These are phyloP conservation scores for Crenichthys baileyi DNA, from an alignment of 2,797 vertebrate genomes.

Conservation along the genomic window DNA sequence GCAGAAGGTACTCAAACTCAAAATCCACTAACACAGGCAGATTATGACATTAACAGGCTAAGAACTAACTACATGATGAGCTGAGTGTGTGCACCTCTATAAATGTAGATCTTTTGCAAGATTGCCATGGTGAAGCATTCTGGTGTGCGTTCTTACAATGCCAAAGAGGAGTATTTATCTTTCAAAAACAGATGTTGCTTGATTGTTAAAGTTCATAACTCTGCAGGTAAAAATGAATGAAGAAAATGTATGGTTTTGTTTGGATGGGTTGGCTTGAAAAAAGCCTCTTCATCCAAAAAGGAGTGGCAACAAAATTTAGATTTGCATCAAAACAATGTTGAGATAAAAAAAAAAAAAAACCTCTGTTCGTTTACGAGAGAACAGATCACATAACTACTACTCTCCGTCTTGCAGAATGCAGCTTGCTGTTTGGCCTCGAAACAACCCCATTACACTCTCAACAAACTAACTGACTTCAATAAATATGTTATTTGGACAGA, in stretches of 20 bases:
- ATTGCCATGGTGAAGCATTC: too few species aligned
- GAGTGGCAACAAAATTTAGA: neutral
- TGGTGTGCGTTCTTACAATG: neutral
- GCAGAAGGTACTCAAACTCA: too few species aligned
- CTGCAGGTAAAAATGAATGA: neutral
- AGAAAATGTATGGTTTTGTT: neutral
- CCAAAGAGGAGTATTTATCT: neutral
- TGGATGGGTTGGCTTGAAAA: neutral
- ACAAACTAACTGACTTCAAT: neutral
- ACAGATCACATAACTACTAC: too few species aligned
- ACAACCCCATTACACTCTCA: neutral
- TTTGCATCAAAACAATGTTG: neutral
- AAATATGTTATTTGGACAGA: conserved; percentile 1
- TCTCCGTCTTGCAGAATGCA: too few species aligned
- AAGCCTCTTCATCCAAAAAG: neutral
- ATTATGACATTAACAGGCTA: neutral
- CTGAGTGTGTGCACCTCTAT: neutral
- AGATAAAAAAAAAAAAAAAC: too few species aligned
- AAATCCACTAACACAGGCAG: too few species aligned
- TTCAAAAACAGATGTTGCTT: neutral
- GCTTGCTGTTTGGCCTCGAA: too few species aligned
- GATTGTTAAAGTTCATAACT: conserved; percentile 1
- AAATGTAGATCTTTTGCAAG: neutral
- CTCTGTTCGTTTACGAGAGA: too few species aligned
- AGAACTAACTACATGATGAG: neutral